These are phyloP conservation scores for Holotrichia oblita DNA, from an alignment of 1,140 invertebrate genomes.

Conservation along the genomic window DNA sequence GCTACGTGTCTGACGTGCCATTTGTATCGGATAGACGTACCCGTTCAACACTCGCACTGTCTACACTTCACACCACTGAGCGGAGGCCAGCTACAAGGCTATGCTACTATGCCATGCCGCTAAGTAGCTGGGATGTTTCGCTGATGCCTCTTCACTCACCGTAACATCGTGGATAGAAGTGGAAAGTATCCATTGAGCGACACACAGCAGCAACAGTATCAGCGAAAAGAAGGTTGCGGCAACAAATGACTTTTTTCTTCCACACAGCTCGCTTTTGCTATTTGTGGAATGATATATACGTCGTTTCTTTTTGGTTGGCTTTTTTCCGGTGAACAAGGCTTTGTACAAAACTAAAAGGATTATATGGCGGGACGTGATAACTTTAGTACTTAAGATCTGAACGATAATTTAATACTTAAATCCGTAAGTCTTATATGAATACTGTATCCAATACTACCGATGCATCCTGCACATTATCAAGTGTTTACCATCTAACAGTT, in stretches of 20 bases:
- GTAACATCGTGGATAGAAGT: neutral
- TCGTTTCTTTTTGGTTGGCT: neutral
- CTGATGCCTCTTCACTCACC: neutral
- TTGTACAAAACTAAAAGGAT: conserved; percentile 36
- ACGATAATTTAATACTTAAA: conserved; percentile 37
- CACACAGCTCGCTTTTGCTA: conserved; percentile 23
- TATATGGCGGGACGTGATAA: conserved; percentile 28
- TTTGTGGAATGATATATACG: conserved; percentile 34
- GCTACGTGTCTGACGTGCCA: conserved; percentile 49
- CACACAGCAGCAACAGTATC: neutral
- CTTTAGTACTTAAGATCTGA: conserved; percentile 29
- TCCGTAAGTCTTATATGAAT: conserved; percentile 19
- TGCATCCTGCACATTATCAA: neutral
- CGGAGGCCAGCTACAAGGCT: neutral
- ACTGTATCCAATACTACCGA: neutral
- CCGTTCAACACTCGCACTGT: conserved; percentile 38
- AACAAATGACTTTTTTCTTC: conserved; percentile 27
- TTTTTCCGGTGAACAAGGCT: conserved; percentile 25
- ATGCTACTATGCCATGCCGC: neutral
- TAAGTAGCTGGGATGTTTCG: conserved; percentile 27
- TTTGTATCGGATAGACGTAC: conserved; percentile 45
- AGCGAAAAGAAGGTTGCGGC: conserved; percentile 25
- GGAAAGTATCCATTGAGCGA: conserved; percentile 1
- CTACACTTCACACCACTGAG: conserved; percentile 39
- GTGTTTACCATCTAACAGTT: neutral